phyloP scores from a whole-genome alignment of 2,888 invertebrate genomes.

The Stratiomys singularior region DNA sequence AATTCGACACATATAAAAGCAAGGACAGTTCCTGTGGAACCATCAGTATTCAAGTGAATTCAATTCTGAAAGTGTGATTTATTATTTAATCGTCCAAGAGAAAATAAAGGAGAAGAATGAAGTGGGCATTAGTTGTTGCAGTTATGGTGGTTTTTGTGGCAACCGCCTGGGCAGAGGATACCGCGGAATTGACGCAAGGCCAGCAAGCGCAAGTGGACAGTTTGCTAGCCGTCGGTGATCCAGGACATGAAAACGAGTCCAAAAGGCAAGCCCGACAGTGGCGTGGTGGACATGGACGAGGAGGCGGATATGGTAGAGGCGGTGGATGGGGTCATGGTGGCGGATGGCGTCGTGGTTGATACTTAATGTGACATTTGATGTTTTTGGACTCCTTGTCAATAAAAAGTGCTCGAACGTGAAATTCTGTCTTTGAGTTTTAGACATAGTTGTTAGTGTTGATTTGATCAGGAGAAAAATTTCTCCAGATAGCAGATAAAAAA shows the following conservation, averaged over 20 bases:
- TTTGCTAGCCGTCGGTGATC: neutral
- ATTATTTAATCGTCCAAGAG: too few relatives aligned
- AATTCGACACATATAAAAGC: too few relatives aligned
- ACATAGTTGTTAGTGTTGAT: too few relatives aligned
- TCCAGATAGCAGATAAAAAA: too few relatives aligned
- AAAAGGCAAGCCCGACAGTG: neutral
- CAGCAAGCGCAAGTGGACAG: neutral
- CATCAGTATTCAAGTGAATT: too few relatives aligned
- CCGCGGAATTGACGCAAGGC: neutral
- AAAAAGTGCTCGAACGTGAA: too few relatives aligned
- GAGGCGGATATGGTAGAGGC: neutral
- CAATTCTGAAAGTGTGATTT: too few relatives aligned
- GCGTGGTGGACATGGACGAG: neutral
- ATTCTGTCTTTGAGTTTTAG: too few relatives aligned
- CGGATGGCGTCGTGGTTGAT: neutral
- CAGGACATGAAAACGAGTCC: conserved; percentile 14
- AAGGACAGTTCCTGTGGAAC: too few relatives aligned
- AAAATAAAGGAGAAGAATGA: neutral
- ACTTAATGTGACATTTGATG: too few relatives aligned
- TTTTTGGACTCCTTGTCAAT: too few relatives aligned
- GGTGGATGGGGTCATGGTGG: neutral
- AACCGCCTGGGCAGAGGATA: neutral
- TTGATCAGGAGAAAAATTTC: too few relatives aligned
- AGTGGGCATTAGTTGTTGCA: neutral
- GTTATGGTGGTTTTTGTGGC: neutral